These are phyloP conservation scores for Onthophagus sagittarius DNA, from an alignment of 2,888 invertebrate genomes.

Conservation along the genomic window DNA sequence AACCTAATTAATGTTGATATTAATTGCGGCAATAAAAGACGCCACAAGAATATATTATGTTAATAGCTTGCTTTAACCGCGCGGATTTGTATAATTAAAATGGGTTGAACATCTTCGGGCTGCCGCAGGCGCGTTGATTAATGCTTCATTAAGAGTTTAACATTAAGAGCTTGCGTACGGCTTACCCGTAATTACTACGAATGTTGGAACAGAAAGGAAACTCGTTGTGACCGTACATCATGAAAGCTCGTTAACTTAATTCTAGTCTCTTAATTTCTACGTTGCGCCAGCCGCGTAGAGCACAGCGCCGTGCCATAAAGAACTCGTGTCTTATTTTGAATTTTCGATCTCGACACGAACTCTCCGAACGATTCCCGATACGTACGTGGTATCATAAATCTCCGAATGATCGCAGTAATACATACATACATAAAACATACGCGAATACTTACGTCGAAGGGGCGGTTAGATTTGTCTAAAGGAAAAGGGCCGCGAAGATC, in stretches of 20 bases:
- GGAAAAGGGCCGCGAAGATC: neutral
- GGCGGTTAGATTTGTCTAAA: neutral
- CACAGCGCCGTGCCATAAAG: neutral
- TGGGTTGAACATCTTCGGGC: neutral
- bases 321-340: neutral
- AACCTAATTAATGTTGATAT: neutral
- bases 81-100: neutral
- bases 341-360: neutral
- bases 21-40: neutral
- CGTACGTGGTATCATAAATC: neutral
- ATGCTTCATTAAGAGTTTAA: neutral
- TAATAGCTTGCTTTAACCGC: neutral
- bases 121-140: neutral
- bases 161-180: neutral
- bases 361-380: neutral
- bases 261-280: neutral
- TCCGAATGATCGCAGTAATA: neutral
- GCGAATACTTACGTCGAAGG: neutral
- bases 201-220: neutral
- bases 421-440: neutral
- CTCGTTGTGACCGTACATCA: neutral
- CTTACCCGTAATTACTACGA: neutral
- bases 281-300: neutral
- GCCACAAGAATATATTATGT: neutral
- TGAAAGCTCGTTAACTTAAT: neutral